Evolutionary conservation across 2,888 invertebrate species (phyloP), one percentile per base, ranked within the genome.

Genomic region (Agrotis ipsilon): DNA sequence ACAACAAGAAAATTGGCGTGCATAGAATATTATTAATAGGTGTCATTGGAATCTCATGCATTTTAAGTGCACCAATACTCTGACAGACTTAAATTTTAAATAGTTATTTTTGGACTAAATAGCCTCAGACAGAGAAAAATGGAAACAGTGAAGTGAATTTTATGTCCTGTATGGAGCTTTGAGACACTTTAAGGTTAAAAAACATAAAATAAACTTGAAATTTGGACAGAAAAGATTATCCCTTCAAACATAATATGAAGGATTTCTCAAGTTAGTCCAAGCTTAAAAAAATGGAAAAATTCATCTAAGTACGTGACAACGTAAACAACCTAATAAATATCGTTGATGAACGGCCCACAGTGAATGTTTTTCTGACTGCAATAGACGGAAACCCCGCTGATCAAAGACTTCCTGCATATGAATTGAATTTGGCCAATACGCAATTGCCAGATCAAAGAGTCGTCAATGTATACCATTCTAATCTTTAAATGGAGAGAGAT

Each of bases 1-100:
- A 52, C 46, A 54, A 54, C 49, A 51, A 48, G 14, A 51, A 61
- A 48, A 60, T 68, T 77, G 68, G 76, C 80, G 18, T 67, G 57
- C 39, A 58, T 59, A 39, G 45, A 60, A 78, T 43, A 73, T 75
- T 76, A 80, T 74, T 74, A 66, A 74, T 74, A 79, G 69, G 49
- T 49, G 45, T n/a, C 46, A 57, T 55, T 49, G 51, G 51, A 45
- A 74, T 75, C 48, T 39, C 3, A 39, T 32, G 18, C 19, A 68
- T 59, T 75, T 73, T 32, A 39, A 32, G 14, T 66, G 51, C 39
- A 46, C 18, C 18, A 13, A 13, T 39, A 14, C 19, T 16, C 2
- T 16, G 48, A n/a, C 27, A 54, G 27, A 19, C 19, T 7, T n/a
- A 1, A n/a, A 27, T 52, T 54, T 9, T 13, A 24, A 27, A 27